phyloP scores from a whole-genome alignment of 2,888 invertebrate species.

The Eupithecia tripunctaria region DNA sequence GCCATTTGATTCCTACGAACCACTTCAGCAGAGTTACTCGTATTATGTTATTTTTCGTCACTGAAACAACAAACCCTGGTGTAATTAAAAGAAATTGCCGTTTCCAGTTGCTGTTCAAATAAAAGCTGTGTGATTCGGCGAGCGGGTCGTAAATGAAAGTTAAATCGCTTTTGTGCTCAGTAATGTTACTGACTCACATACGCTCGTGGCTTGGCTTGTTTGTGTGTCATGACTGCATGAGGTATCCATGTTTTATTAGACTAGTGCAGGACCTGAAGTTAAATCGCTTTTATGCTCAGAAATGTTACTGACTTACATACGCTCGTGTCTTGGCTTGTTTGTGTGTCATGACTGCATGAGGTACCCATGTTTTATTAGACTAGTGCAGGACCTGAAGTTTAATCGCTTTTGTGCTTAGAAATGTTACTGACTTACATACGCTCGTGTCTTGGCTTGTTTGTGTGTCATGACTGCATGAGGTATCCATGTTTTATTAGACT shows the following conservation, averaged over 20 bases:
- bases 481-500: neutral
- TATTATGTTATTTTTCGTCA: constrained; percentile 24
- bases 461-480: too few relatives aligned
- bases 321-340: neutral
- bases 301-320: neutral
- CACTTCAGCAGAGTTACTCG: constrained; percentile 10
- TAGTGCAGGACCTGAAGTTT: neutral
- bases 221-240: too few relatives aligned
- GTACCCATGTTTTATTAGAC: neutral
- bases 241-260: neutral
- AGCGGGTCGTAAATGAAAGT: constrained; percentile 12
- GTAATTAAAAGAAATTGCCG: constrained; percentile 35
- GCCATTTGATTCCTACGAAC: constrained; percentile 18
- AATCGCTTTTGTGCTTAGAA: neutral
- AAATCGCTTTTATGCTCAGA: neutral
- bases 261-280: neutral
- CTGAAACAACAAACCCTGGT: constrained; percentile 14
- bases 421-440: neutral
- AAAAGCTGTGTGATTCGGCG: constrained; percentile 7
- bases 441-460: neutral
- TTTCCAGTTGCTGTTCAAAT: constrained; percentile 24
- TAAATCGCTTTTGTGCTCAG: constrained; percentile 1
- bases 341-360: too few relatives aligned
- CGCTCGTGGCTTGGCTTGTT: neutral
- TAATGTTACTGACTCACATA: neutral